These are phyloP conservation scores for Corydoras sp. DNA, from an alignment of 2,113 vertebrate genomes.

Conservation along the genomic window DNA sequence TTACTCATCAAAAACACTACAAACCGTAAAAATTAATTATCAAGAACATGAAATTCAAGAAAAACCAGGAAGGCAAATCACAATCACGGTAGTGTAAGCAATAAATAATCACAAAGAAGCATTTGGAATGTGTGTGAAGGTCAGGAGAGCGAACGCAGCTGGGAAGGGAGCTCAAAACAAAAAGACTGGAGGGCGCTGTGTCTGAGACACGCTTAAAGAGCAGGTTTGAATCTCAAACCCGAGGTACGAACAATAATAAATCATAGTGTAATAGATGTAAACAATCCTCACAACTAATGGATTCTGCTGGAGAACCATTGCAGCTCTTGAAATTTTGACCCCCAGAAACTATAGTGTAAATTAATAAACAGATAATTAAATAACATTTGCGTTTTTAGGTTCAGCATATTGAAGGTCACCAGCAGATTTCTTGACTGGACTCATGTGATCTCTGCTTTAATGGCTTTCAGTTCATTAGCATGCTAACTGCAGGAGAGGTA, in stretches of 20 bases:
- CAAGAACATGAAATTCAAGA: conserved; percentile 25
- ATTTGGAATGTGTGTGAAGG: conserved; percentile 51
- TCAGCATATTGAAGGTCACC: not conserved
- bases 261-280: conserved; percentile 14
- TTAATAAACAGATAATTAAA: conserved; percentile 6
- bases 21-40: conserved; percentile 28
- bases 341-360: not conserved
- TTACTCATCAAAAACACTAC: conserved; percentile 8
- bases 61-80: conserved; percentile 39
- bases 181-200: not conserved
- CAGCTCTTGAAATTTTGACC: conserved; percentile 2
- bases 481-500: conserved; percentile 25
- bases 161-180: conserved; percentile 16
- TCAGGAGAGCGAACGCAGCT: conserved; percentile 6
- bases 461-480: conserved; percentile 30
- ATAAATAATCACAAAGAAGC: conserved; percentile 43
- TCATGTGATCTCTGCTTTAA: conserved; percentile 4
- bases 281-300: conserved; percentile 10
- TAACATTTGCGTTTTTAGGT: not conserved
- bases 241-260: not conserved
- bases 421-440: not conserved
- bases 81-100: conserved; percentile 48
- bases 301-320: not conserved
- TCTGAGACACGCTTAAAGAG: not conserved
- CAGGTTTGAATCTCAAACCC: not conserved